Percentiles rank a stretch among this genome's conserved stretches.
Evolutionary conservation across 1,140 invertebrate genomes (phyloP).

Genomic region (Ips typographus): DNA sequence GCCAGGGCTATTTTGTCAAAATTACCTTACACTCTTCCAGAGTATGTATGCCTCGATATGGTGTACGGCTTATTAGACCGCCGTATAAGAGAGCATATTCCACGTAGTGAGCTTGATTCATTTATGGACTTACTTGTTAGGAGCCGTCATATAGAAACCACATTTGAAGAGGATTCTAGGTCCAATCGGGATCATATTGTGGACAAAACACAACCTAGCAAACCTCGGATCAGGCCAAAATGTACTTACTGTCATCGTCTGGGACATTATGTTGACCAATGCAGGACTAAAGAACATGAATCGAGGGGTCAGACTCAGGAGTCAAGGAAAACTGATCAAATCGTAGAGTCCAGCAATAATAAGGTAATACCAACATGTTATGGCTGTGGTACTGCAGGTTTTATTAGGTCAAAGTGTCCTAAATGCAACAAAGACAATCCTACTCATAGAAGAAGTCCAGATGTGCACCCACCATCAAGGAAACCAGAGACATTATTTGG

Average conservation of each 20-base stretch:
- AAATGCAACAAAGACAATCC: slow-evolving; percentile 4
- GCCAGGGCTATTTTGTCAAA: slow-evolving; percentile 15
- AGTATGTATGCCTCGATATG: slow-evolving; percentile 17
- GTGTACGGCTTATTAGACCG: slow-evolving; percentile 15
- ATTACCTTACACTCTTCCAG: background rate
- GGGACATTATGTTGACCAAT: slow-evolving; percentile 11
- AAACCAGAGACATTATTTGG: background rate
- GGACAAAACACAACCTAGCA: background rate
- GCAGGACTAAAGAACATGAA: background rate
- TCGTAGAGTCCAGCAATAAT: background rate
- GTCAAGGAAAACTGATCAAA: background rate
- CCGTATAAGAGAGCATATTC: slow-evolving; percentile 9
- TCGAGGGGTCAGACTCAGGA: background rate
- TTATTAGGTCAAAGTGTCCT: slow-evolving; percentile 15
- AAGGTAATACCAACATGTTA: slow-evolving; percentile 5
- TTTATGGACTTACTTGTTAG: slow-evolving; percentile 6
- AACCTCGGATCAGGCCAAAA: background rate
- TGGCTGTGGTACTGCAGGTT: too few species aligned
- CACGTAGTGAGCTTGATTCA: slow-evolving; percentile 9
- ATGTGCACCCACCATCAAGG: background rate
- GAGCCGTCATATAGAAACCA: slow-evolving; percentile 7
- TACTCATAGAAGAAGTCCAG: background rate
- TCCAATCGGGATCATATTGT: background rate
- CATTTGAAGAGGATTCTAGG: background rate
- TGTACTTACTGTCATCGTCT: slow-evolving; percentile 5